Evolutionary conservation across 2,113 vertebrate genomes (phyloP).

Genomic region (Prietella phreatophila): DNA sequence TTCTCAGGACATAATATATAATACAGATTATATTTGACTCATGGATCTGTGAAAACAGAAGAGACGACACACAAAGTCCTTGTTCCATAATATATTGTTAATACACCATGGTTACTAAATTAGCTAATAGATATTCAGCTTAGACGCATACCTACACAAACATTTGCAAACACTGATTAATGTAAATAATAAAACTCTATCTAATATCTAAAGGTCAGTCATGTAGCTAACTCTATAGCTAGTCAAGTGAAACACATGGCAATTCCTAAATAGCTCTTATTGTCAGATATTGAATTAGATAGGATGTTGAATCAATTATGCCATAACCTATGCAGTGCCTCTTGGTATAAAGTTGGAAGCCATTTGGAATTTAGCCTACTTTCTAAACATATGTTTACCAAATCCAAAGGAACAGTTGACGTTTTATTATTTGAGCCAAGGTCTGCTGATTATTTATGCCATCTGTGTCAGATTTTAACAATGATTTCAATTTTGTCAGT

Average conservation of each 20-base stretch:
- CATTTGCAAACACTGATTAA: neutral
- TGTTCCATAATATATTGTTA: neutral
- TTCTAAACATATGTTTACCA: neutral
- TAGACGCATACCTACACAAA: neutral
- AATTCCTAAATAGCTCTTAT: neutral
- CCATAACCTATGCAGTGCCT: neutral
- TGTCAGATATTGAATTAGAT: neutral
- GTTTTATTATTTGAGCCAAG: neutral
- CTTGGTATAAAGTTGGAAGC: neutral
- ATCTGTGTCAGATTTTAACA: too few relatives aligned
- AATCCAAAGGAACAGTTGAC: too few relatives aligned
- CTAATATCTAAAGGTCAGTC: neutral
- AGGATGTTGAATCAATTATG: neutral
- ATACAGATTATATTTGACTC: neutral
- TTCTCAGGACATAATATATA: neutral
- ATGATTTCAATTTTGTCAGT: too few relatives aligned
- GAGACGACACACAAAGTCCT: neutral
- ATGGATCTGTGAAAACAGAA: neutral
- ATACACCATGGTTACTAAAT: neutral
- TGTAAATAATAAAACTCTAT: neutral
- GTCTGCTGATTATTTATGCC: neutral
- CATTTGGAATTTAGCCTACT: neutral
- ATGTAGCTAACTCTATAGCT: neutral
- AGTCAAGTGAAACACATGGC: neutral
- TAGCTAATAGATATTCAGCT: neutral